Percentiles rank a stretch among this genome's conserved stretches.
These are phyloP conservation scores for Zygogramma bicolorata DNA, from an alignment of 2,888 invertebrate species.

Conservation along the genomic window DNA sequence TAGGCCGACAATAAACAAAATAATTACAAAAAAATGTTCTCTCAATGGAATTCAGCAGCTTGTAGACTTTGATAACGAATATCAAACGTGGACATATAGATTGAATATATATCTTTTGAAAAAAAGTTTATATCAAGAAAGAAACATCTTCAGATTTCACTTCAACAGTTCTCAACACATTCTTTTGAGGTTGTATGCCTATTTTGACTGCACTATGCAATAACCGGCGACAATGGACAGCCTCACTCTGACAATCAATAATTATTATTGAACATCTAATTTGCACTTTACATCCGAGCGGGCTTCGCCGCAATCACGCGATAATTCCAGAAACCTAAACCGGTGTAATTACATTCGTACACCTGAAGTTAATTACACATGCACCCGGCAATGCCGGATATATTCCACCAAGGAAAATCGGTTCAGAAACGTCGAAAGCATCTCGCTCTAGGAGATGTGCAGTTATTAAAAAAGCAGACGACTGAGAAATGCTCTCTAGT, in stretches of 20 bases:
- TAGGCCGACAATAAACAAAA: too few species aligned
- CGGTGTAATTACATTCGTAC: conserved; percentile 59
- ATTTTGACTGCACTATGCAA: background rate
- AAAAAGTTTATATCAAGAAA: too few species aligned
- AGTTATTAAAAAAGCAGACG: conserved; percentile 47
- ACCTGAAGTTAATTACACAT: conserved; percentile 58
- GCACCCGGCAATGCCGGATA: conserved; percentile 27
- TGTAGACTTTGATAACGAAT: too few species aligned
- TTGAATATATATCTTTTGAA: too few species aligned
- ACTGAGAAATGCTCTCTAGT: conserved; percentile 15
- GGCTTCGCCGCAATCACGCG: conserved; percentile 53
- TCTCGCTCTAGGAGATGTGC: conserved; percentile 42
- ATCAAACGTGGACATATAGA: too few species aligned
- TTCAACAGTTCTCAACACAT: too few species aligned
- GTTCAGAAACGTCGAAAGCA: conserved; percentile 51
- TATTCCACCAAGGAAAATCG: background rate
- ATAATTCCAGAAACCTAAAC: conserved; percentile 57
- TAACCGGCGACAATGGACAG: conserved; percentile 22
- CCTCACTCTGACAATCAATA: conserved; percentile 51
- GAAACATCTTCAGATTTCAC: too few species aligned
- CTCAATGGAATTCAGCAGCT: too few species aligned
- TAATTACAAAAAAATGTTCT: too few species aligned
- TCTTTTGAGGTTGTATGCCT: too few species aligned
- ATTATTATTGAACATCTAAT: conserved; percentile 55
- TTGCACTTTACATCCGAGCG: conserved; percentile 55